Base-by-base conservation (phyloP, 1,140 invertebrate genomes). In the Macrostomum lignano region DNA sequence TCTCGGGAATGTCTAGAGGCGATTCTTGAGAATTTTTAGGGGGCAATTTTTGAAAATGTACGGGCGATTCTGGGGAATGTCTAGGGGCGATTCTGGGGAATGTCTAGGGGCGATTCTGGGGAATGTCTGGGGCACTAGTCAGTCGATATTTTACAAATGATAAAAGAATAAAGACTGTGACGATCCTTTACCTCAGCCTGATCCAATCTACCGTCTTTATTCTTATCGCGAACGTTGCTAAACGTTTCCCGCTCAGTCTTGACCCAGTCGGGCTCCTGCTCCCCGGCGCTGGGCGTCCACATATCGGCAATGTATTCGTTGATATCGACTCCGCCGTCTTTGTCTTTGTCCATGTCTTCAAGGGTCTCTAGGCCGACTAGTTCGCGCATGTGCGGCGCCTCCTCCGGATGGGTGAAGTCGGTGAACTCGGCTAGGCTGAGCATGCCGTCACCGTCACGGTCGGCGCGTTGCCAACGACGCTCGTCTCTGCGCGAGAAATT, bases 331-430 rank as follows among this genome's bases (percentile, higher is more conserved):
- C 60, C 62, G 37, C 77, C 72, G 65, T 91, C 79, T 48, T 72
- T 71, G 59, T 96, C 73, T 48, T 82, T 88, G 49, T 96, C 88
- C 49, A 96, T 79, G 50, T 96, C 88, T 55, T 91, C 81, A 48
- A 93, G 67, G 1, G 88, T 93, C 65, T 96, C 88, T 49, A 15
- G 44, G 0, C 94, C 72, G 17, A 96, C 76, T 37, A 94, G 67
- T 45, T 82, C 72, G 41, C 69, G 68, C 82, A 93, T 93, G 38
- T 70, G 67, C n/a, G 71, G 65, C 40, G 69, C 68, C 44, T 94
- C 82, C 55, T 96, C 88, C 0, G 88, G 88, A 61, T 96, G 88
- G 17, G 94, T 60, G 51, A 94, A 96, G 20, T 71, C 67, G 1
- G 66, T 62, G 49, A 91, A 93, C 57, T 94, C 86, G 22, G 75